Base-by-base conservation (phyloP, 2,888 invertebrate species). In the Tenthredo amoena region DNA sequence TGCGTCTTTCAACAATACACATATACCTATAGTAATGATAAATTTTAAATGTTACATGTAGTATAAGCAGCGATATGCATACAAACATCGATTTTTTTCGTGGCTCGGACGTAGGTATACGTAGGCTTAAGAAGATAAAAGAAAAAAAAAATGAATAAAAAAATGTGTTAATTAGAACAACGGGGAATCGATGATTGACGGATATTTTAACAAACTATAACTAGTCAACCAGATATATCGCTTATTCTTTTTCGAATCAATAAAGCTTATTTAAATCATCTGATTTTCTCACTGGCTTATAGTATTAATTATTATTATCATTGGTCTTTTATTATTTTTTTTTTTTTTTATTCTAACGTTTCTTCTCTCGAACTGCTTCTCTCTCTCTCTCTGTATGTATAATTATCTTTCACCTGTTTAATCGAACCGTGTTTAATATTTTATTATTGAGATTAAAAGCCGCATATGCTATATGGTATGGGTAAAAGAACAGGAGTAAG, bases 141-240 rank as follows among this genome's bases (percentile, higher is more conserved):
- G 15, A 47, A 47, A 47, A n/a, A 18, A 50, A 6, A 55, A 55
- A n/a, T n/a, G n/a, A 55, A 55, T 1, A 55, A 55, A 55, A 7
- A n/a, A 10, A 55, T 55, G 0, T 55, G 47, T 55, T 55, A 55
- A 55, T 55, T n/a, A 6, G 55, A 55, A n/a, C n/a, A 55, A 55
- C 7, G 55, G n/a, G 7, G n/a, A 55, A 55, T 55, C n/a, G 5
- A 50, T 18, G n/a, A 55, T 55, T 55, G n/a, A 55, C 55, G 55
- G n/a, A 55, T 55, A 55, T 55, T 55, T 55, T 55, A 55, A 55
- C 55, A 55, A 55, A 55, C 55, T 50, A 47, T n/a, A 55, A n/a
- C 55, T 55, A 55, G 55, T 55, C 55, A 55, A 55, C 55, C n/a
- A 55, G 55, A 55, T 55, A 55, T 55, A 55, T 55, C 55, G 55